phyloP scores from a whole-genome alignment of 2,888 invertebrate species.

The Coelopa pilipes region DNA sequence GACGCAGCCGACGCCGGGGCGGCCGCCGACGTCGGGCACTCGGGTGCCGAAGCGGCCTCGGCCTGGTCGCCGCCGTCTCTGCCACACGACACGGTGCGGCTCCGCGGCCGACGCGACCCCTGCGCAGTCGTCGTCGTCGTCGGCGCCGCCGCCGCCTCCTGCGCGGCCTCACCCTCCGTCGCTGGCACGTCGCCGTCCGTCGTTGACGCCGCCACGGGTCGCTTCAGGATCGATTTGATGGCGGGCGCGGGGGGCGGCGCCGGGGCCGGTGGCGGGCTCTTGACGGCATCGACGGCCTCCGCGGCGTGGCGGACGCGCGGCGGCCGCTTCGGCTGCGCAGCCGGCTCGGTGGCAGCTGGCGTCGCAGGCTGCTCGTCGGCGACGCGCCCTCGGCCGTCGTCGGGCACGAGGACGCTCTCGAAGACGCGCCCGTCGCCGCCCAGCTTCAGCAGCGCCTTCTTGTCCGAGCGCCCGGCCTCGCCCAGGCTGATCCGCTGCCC shows the following conservation, averaged over 20 bases:
- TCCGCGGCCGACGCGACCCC: not conserved
- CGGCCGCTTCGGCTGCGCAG: constrained; percentile 57
- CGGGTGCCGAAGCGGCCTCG: not conserved
- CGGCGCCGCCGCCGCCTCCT: constrained; percentile 20
- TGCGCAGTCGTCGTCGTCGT: constrained; percentile 22
- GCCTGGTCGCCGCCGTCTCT: not conserved
- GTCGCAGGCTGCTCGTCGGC: constrained; percentile 9
- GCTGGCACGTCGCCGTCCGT: constrained; percentile 45
- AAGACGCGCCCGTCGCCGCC: constrained; percentile 67
- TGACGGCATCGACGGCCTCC: not conserved
- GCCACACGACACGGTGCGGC: too few species aligned
- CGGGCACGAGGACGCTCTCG: constrained; percentile 63
- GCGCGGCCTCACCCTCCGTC: too few species aligned
- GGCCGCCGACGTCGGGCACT: not conserved
- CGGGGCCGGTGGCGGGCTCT: constrained; percentile 29
- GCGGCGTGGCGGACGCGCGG: constrained; percentile 50
- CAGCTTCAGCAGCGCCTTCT: constrained; percentile 62
- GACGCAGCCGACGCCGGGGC: constrained; percentile 17
- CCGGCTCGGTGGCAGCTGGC: not conserved
- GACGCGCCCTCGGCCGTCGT: constrained; percentile 21
- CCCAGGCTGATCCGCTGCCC: constrained; percentile 77
- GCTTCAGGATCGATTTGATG: constrained; percentile 73
- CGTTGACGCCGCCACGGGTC: constrained; percentile 66
- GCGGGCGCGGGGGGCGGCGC: constrained; percentile 57
- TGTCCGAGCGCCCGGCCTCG: constrained; percentile 63